These are phyloP conservation scores for Protosalanx chinensis DNA, from an alignment of 2,797 vertebrate genomes.

Conservation along the genomic window DNA sequence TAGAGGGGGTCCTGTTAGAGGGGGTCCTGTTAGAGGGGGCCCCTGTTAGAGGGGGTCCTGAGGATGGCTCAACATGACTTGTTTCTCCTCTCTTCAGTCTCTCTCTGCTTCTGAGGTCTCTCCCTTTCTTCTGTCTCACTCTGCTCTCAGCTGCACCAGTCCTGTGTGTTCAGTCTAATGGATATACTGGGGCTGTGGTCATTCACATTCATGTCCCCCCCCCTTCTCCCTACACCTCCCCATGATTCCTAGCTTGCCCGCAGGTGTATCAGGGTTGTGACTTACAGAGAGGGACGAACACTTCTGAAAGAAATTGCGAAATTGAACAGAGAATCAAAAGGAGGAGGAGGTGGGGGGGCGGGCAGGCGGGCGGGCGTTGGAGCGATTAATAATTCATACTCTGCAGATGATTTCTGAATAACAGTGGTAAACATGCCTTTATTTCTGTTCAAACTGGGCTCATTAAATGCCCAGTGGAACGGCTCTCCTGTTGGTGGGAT, in stretches of 20 bases:
- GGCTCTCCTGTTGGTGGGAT: conserved; percentile 25
- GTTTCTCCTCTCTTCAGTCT: not conserved
- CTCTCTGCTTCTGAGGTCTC: not conserved
- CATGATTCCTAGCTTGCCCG: conserved; percentile 16
- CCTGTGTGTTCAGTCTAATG: not conserved
- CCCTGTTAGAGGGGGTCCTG: too few species aligned
- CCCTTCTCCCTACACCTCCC: not conserved
- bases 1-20: too few species aligned
- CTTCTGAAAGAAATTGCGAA: conserved; percentile 47
- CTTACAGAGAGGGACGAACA: conserved; percentile 20
- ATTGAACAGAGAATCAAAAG: conserved; percentile 45
- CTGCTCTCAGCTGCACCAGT: not conserved
- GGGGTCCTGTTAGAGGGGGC: too few species aligned
- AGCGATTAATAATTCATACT: conserved; percentile 70
- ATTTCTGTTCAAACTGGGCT: conserved; percentile 59
- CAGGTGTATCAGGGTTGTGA: conserved; percentile 48
- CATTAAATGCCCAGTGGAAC: conserved; percentile 40
- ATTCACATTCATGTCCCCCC: not conserved
- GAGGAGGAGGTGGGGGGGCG: conserved; percentile 20
- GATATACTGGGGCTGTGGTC: not conserved
- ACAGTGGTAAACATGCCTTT: conserved; percentile 67
- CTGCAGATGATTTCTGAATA: conserved; percentile 71
- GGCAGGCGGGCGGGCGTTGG: too few species aligned
- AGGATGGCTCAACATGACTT: not conserved
- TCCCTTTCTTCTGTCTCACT: not conserved